A percentile compares a stretch with the other conserved stretches of the same genome.
phyloP scores from a whole-genome alignment of 2,113 vertebrate genomes.

The Istiophorus platypterus region DNA sequence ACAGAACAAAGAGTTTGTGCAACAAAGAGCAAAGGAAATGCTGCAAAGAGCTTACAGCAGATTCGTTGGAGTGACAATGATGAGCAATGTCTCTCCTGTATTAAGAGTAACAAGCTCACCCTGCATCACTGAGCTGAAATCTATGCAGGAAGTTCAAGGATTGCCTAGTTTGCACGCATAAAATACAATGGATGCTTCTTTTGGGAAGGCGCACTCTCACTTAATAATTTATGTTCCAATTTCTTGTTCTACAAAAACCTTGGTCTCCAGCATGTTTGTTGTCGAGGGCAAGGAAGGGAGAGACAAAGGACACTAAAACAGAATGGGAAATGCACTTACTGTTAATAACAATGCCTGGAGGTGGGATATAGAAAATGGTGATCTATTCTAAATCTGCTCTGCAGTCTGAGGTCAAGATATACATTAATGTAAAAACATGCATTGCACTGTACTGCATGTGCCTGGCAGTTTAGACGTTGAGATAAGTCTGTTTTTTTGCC shows the following conservation, averaged over 20 bases:
- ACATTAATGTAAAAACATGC: constrained; percentile 42
- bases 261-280: constrained; percentile 59
- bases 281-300: constrained; percentile 25
- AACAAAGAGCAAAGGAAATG: constrained; percentile 38
- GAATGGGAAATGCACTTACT: constrained; percentile 45
- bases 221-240: constrained; percentile 73
- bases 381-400: constrained; percentile 54
- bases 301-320: constrained; percentile 25
- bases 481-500: constrained; percentile 30
- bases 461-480: background rate
- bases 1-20: constrained; percentile 47
- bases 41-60: constrained; percentile 28
- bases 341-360: constrained; percentile 65
- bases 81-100: constrained; percentile 37
- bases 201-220: constrained; percentile 19
- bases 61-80: constrained; percentile 32
- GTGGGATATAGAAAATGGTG: constrained; percentile 42
- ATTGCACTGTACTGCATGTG: constrained; percentile 16
- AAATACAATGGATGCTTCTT: constrained; percentile 50
- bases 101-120: constrained; percentile 45
- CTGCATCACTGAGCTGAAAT: constrained; percentile 22
- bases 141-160: constrained; percentile 17
- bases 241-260: constrained; percentile 62
- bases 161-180: constrained; percentile 46
- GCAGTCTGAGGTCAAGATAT: constrained; percentile 48